Conservation (phyloP, 2,888 invertebrate species). For the Synergus gifuensis region DNA sequence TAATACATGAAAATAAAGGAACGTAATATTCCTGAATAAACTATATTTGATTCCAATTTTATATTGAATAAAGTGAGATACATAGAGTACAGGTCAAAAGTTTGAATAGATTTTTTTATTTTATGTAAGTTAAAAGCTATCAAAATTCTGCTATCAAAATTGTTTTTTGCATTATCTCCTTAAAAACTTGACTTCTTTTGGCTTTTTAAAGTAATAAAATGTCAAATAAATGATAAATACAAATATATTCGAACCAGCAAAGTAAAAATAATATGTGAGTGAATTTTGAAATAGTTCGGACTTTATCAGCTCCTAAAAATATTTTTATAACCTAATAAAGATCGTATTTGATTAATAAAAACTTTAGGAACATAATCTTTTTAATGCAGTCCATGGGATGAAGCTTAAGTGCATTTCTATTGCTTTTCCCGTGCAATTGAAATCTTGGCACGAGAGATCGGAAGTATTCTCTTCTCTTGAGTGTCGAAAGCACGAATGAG, state of each 20-base stretch:
- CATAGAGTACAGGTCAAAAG: no score
- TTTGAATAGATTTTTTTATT: no score
- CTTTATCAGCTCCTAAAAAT: not conserved
- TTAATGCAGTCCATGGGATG: conserved; percentile 11
- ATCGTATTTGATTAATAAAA: not conserved
- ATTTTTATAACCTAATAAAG: not conserved
- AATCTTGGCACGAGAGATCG: conserved; percentile 32
- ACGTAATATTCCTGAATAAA: not conserved
- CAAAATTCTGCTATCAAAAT: no score
- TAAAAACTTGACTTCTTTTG: no score
- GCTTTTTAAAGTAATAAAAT: no score
- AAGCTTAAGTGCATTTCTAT: conserved; percentile 33
- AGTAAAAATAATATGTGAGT: no score
- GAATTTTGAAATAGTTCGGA: not conserved
- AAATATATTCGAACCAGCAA: no score
- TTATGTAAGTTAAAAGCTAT: no score
- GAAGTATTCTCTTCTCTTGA: conserved; percentile 32
- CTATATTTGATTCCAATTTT: not conserved
- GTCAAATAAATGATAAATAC: no score
- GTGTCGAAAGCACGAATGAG: conserved; percentile 34
- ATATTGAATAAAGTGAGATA: not conserved
- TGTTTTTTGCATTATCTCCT: no score
- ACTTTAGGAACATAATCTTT: not conserved
- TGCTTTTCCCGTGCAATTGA: conserved; percentile 31
- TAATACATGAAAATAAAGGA: not conserved